A percentile compares a stretch with the other conserved stretches of the same genome.
Evolutionary conservation across 2,113 vertebrate genomes (phyloP).

Genomic region (Mionectes macconnelli): DNA sequence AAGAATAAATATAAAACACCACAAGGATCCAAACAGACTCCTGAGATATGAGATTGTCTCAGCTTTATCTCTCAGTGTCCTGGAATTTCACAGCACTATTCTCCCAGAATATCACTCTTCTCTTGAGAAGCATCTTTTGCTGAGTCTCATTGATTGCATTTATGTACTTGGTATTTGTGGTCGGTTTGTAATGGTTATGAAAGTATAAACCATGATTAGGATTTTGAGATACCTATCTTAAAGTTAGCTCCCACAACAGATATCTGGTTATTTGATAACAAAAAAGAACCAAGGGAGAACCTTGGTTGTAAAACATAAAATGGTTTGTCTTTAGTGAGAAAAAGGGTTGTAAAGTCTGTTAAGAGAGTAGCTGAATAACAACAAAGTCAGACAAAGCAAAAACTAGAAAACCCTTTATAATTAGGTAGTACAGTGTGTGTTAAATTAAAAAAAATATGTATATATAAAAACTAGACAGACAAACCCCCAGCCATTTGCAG

Average conservation of each 20-base stretch:
- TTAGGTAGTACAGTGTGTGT: background rate
- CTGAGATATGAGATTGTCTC: background rate
- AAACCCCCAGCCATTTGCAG: background rate
- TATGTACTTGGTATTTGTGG: background rate
- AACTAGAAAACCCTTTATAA: background rate
- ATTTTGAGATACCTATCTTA: background rate
- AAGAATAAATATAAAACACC: conserved; percentile 30
- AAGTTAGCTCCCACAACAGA: background rate
- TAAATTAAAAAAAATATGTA: background rate
- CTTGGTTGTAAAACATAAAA: background rate
- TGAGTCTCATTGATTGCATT: background rate
- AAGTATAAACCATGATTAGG: fast-evolving
- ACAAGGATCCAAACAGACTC: background rate
- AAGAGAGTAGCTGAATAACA: background rate
- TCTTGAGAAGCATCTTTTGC: background rate
- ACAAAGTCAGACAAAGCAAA: background rate
- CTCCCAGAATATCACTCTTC: background rate
- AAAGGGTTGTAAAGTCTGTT: background rate
- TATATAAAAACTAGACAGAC: background rate
- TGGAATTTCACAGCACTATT: background rate
- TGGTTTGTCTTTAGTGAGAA: background rate
- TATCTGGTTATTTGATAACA: background rate
- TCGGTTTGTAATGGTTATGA: background rate
- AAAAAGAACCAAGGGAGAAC: background rate
- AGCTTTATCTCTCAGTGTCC: background rate